Evolutionary conservation across 1,140 invertebrate species (phyloP).

Genomic region (Drosophila nigrodunni): DNA sequence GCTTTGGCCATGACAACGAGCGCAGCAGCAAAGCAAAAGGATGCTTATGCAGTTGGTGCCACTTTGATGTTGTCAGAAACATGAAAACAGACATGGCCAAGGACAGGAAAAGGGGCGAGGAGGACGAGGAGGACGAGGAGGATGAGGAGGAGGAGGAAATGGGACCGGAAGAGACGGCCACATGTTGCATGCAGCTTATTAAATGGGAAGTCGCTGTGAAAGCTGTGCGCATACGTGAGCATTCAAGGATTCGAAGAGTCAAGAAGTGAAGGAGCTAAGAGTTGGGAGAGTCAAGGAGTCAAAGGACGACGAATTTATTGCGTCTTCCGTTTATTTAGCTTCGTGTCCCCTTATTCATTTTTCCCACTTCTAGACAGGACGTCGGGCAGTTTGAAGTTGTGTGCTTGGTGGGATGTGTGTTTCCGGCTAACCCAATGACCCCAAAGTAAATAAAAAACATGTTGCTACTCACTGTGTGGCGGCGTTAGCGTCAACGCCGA

Average conservation of each 20-base stretch:
- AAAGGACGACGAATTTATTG: slow-evolving; percentile 47
- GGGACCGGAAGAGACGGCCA: slow-evolving; percentile 34
- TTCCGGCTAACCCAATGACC: slow-evolving; percentile 66
- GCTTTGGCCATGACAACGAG: slow-evolving; percentile 53
- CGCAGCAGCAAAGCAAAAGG: slow-evolving; percentile 49
- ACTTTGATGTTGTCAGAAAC: slow-evolving; percentile 56
- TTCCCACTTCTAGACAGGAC: neutral
- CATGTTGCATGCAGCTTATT: slow-evolving; percentile 71
- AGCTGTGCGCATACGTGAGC: slow-evolving; percentile 3
- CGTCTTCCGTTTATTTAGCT: slow-evolving; percentile 49
- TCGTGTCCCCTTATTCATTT: neutral
- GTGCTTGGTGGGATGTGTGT: slow-evolving; percentile 16
- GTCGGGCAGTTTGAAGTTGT: neutral
- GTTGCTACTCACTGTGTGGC: slow-evolving; percentile 89
- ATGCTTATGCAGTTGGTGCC: slow-evolving; percentile 48
- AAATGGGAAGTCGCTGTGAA: slow-evolving; percentile 21
- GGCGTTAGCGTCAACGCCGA: slow-evolving; percentile 91
- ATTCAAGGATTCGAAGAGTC: slow-evolving; percentile 10
- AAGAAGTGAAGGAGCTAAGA: slow-evolving; percentile 3
- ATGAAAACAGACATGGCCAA: neutral
- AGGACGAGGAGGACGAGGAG: too few species aligned
- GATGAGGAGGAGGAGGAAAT: too few species aligned
- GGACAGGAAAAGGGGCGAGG: neutral
- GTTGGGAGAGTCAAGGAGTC: slow-evolving; percentile 1
- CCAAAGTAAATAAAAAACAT: neutral